These are phyloP conservation scores for Onychomys arenicola DNA, from an alignment of 2,797 vertebrate species.

Conservation along the genomic window DNA sequence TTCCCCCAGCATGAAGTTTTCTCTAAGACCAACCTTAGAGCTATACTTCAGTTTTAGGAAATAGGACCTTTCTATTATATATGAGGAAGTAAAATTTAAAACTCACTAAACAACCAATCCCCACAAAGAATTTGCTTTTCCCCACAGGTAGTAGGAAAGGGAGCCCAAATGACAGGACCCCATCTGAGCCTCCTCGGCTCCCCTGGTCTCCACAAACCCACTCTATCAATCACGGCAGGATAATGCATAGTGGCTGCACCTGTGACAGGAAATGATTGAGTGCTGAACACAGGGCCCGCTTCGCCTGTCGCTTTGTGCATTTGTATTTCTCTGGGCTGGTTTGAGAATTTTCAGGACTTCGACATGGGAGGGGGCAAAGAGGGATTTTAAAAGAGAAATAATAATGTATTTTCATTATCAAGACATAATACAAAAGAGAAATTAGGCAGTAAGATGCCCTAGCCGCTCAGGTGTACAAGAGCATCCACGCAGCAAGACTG, in stretches of 20 bases:
- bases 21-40: conserved; percentile 62
- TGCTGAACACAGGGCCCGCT: conserved; percentile 89
- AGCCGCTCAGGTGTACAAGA: conserved; percentile 66
- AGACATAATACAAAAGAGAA: conserved; percentile 44
- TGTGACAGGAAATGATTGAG: conserved; percentile 92
- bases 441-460: conserved; percentile 55
- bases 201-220: conserved; percentile 87
- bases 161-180: conserved; percentile 87
- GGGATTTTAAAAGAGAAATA: conserved; percentile 74
- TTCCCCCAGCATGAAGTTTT: conserved; percentile 18
- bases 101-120: conserved; percentile 68
- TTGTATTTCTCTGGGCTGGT: conserved; percentile 90
- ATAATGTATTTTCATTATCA: conserved; percentile 80
- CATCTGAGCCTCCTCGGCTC: conserved; percentile 87
- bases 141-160: conserved; percentile 88
- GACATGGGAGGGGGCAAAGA: conserved; percentile 46
- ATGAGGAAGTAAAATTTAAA: conserved; percentile 80
- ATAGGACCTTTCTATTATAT: conserved; percentile 70
- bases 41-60: conserved; percentile 76
- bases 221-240: conserved; percentile 93
- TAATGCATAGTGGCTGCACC: conserved; percentile 90
- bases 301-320: conserved; percentile 88
- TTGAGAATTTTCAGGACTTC: conserved; percentile 87
- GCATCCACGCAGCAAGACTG: not conserved
- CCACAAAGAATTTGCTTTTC: conserved; percentile 83